Evolutionary conservation across 2,888 invertebrate genomes (phyloP).

Genomic region (Campoletis raptor): DNA sequence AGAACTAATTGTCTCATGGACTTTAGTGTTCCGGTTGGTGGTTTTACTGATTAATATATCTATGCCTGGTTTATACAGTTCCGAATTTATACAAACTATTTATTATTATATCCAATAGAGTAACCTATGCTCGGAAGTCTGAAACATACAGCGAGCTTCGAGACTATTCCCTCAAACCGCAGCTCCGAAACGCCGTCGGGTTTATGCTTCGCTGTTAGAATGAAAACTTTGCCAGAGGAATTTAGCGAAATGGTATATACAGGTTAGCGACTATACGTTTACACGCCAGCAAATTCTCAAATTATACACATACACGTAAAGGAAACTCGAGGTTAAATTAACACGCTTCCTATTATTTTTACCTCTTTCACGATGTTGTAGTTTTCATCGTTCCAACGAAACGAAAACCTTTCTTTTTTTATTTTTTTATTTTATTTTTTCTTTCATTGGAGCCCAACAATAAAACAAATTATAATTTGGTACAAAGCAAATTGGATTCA

Average conservation of each 20-base stretch:
- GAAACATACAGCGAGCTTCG: constrained; percentile 31
- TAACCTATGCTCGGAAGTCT: constrained; percentile 11
- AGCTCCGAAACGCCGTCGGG: constrained; percentile 55
- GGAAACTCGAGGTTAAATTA: neutral
- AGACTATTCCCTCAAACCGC: constrained; percentile 60
- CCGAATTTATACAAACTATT: constrained; percentile 10
- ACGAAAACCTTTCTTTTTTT: neutral
- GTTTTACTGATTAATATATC: constrained; percentile 19
- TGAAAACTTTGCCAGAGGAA: constrained; percentile 58
- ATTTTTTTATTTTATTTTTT: neutral
- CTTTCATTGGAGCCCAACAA: neutral
- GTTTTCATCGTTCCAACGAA: neutral
- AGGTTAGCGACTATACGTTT: neutral
- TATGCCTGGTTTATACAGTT: neutral
- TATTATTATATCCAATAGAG: constrained; percentile 30
- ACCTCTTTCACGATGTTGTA: neutral
- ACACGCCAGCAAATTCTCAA: neutral
- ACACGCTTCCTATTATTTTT: neutral
- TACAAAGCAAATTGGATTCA: too few relatives aligned
- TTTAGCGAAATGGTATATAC: constrained; percentile 39
- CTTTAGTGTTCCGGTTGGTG: constrained; percentile 25
- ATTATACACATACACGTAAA: neutral
- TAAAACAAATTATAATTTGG: neutral
- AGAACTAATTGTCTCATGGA: constrained; percentile 49
- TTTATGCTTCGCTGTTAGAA: constrained; percentile 32